Base-by-base conservation (phyloP, 2,797 vertebrate species). In the Mormyrus proboscirostris region DNA sequence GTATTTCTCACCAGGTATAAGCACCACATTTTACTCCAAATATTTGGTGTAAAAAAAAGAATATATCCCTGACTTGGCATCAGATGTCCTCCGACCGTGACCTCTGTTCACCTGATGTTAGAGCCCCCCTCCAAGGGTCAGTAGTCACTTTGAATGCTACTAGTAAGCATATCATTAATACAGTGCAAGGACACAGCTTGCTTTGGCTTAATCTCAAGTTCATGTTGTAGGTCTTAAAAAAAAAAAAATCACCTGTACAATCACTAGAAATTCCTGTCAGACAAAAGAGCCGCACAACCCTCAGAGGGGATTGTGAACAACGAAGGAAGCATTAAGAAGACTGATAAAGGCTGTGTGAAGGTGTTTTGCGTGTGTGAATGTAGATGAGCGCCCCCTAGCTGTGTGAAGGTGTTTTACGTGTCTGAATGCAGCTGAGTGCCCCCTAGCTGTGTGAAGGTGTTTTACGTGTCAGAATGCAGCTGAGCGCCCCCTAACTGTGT, bases 221-320 rank as follows among this genome's bases (percentile, higher is more conserved):
- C 19, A 2, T 86, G 76, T 65, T 89, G 16, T 69, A 89, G 12
- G n/a, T 22, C 5, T 41, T 79, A 8, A 59, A 84, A 57, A 8
- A 59, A 84, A 57, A 57, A 86, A 53, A 3, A 87, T 93, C 91
- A 93, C 92, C 91, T 92, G 90, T 92, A 87, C 89, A 55, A 62
- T 69, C 19, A 51, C 8, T 50, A 6, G 88, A 89, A 33, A 62
- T 25, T 88, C 44, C 47, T 22, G 22, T 25, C 44, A 57, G 25
- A 10, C 82, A 84, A 86, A 89, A 51, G 38, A 53, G n/a, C 51
- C 33, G 25, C 33, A 88, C 2, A 57, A 38, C 6, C 12, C 16
- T 49, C 16, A 22, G 14, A 65, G 47, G 38, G 29, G 9, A 22
- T 47, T 76, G 59, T 62, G 38, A 65, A 85, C 14, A 51, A 49